These are phyloP conservation scores for Mya arenaria DNA, from an alignment of 1,140 invertebrate genomes.

Conservation along the genomic window DNA sequence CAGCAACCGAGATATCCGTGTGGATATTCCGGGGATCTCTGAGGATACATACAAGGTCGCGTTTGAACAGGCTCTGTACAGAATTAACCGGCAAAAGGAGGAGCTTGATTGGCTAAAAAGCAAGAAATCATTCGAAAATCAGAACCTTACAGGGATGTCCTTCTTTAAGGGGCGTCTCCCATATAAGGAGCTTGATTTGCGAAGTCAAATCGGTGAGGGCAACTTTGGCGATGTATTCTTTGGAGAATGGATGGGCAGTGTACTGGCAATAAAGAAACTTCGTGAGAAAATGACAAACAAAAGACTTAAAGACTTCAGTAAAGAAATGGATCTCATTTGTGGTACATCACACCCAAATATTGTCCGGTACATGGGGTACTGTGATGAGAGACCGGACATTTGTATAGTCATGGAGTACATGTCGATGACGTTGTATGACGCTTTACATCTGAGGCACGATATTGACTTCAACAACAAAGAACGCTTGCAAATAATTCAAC, in stretches of 20 bases:
- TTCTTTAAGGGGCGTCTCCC: slow-evolving; percentile 42
- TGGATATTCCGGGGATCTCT: no score
- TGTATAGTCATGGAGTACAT: slow-evolving; percentile 66
- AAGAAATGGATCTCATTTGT: slow-evolving; percentile 54
- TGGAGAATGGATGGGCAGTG: slow-evolving; percentile 51
- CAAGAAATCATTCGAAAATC: not conserved
- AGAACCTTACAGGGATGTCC: slow-evolving; percentile 24
- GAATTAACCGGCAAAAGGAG: slow-evolving; percentile 18
- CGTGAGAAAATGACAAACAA: slow-evolving; percentile 38
- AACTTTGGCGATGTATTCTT: slow-evolving; percentile 57
- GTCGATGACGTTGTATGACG: slow-evolving; percentile 61
- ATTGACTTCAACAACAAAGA: not conserved
- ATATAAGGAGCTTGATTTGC: slow-evolving; percentile 50
- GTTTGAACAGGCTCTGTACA: slow-evolving; percentile 7
- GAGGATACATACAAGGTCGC: no score
- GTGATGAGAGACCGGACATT: slow-evolving; percentile 48
- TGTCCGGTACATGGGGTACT: slow-evolving; percentile 61
- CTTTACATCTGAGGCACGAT: slow-evolving; percentile 45
- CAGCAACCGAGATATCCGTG: no score
- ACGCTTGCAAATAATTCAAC: not conserved
- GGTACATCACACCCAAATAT: slow-evolving; percentile 60
- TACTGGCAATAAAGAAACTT: slow-evolving; percentile 62
- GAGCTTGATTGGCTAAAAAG: slow-evolving; percentile 30
- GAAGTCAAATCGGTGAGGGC: slow-evolving; percentile 54
- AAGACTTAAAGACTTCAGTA: slow-evolving; percentile 44